These are phyloP conservation scores for Thunnus thynnus DNA, from an alignment of 2,113 vertebrate species.

Conservation along the genomic window DNA sequence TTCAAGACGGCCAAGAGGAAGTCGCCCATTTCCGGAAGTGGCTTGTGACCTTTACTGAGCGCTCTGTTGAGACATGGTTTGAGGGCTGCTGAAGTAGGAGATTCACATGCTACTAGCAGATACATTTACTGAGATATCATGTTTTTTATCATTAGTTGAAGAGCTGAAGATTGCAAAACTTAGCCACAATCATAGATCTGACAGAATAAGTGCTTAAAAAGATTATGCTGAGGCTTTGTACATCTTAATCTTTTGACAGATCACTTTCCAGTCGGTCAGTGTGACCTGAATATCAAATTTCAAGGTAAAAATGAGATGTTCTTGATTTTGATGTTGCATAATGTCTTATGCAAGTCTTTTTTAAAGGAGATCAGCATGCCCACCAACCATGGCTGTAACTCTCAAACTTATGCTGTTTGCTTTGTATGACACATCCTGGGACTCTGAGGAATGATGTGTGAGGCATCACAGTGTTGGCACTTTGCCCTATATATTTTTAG, in stretches of 20 bases:
- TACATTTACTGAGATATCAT: not conserved
- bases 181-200: not conserved
- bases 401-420: not conserved
- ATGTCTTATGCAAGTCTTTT: not conserved
- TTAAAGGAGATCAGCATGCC: not conserved
- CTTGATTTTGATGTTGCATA: not conserved
- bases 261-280: not conserved
- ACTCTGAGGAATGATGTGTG: conserved; percentile 16
- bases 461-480: conserved; percentile 47
- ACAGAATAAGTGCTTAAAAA: not conserved
- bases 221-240: not conserved
- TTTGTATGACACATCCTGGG: conserved; percentile 9
- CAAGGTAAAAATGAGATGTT: not conserved
- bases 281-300: not conserved
- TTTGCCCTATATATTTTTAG: conserved; percentile 16
- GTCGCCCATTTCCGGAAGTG: conserved; percentile 82
- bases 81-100: conserved; percentile 30
- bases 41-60: conserved; percentile 83
- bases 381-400: not conserved
- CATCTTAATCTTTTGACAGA: not conserved
- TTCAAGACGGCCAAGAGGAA: conserved; percentile 80
- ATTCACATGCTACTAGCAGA: not conserved
- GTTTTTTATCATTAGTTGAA: not conserved
- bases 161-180: not conserved
- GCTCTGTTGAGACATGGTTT: conserved; percentile 64